Percentiles rank a stretch among this genome's conserved stretches.
Evolutionary conservation across 2,113 vertebrate genomes (phyloP).

Genomic region (Gobius niger): DNA sequence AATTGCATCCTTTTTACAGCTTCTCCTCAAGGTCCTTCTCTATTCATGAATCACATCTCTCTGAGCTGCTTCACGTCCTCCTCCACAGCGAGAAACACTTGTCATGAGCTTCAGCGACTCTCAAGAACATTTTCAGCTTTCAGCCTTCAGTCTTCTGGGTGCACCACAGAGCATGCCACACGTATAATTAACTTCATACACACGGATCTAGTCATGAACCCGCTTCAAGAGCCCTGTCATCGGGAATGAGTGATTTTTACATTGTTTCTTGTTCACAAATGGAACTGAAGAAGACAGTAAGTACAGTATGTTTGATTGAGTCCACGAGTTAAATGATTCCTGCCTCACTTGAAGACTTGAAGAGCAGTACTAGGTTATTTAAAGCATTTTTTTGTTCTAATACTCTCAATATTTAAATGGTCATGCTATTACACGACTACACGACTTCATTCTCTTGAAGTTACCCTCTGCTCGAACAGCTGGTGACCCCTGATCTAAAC

Average conservation of each 20-base stretch:
- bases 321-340: no score
- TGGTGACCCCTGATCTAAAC: no score
- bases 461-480: no score
- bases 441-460: no score
- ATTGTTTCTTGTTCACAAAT: not conserved
- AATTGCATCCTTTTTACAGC: slow-evolving; percentile 7
- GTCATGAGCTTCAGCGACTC: not conserved
- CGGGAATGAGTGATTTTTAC: not conserved
- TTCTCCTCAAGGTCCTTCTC: slow-evolving; percentile 20
- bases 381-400: no score
- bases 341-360: no score
- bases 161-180: slow-evolving; percentile 22
- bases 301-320: not conserved
- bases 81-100: slow-evolving; percentile 8
- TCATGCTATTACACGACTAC: no score
- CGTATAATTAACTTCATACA: slow-evolving; percentile 34
- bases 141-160: slow-evolving; percentile 23
- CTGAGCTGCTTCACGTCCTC: not conserved
- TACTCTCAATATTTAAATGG: no score
- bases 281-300: not conserved
- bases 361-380: no score
- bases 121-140: not conserved
- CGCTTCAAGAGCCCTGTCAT: slow-evolving; percentile 7
- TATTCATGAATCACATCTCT: not conserved
- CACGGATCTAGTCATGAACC: slow-evolving; percentile 32